Conservation (phyloP, 2,888 invertebrate genomes). For the Campoplex nolae region DNA sequence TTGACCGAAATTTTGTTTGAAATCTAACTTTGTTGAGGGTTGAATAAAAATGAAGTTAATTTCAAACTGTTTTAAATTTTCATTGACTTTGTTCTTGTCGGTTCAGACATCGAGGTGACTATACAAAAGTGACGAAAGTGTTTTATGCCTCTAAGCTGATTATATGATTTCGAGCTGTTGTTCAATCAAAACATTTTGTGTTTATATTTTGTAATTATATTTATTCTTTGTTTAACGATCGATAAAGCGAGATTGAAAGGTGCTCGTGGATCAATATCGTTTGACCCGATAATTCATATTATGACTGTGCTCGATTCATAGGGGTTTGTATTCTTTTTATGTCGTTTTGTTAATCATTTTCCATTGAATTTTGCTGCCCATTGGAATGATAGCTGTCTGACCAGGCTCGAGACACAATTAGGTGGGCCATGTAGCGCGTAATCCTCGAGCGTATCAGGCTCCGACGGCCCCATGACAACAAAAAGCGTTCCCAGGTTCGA, state of each 20-base stretch:
- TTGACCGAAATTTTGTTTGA: not conserved
- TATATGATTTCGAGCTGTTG: not conserved
- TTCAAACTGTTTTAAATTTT: not conserved
- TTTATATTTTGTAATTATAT: not conserved
- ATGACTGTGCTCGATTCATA: conserved; percentile 27
- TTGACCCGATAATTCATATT: conserved; percentile 65
- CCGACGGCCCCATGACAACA: conserved; percentile 68
- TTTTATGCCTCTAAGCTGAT: not conserved
- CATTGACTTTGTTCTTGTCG: not conserved
- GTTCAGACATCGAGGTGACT: not conserved
- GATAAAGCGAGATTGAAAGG: not conserved
- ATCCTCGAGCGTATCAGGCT: conserved; percentile 70
- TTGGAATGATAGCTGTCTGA: conserved; percentile 36
- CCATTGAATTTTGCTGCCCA: conserved; percentile 1
- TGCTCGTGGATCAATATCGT: conserved; percentile 24
- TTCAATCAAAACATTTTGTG: not conserved
- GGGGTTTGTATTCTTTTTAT: conserved; percentile 17
- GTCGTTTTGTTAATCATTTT: conserved; percentile 21
- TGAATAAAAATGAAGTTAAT: not conserved
- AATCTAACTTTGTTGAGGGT: not conserved
- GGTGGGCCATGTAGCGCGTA: conserved; percentile 67
- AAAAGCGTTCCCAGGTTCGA: conserved; percentile 75
- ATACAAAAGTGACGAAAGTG: not conserved
- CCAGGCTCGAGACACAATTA: conserved; percentile 71
- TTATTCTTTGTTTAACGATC: not conserved